Percentiles rank a stretch among this genome's conserved stretches.
phyloP scores from a whole-genome alignment of 2,797 vertebrate species.

The Vireo griseus region DNA sequence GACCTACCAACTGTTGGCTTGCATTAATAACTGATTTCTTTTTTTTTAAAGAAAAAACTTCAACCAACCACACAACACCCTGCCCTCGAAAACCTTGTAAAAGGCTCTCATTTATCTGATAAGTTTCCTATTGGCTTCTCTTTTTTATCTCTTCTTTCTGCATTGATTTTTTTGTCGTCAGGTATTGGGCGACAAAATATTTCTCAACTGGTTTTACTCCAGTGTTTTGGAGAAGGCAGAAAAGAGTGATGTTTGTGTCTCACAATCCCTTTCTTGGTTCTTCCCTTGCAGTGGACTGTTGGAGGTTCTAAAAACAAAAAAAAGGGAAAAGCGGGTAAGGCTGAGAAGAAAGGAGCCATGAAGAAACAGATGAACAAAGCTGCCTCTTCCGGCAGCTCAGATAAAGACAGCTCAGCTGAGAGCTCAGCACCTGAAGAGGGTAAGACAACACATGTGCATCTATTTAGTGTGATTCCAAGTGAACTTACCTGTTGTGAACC shows the following conservation, averaged over 20 bases:
- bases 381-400: conserved; percentile 93
- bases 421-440: conserved; percentile 97
- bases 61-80: neutral
- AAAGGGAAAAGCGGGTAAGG: conserved; percentile 90
- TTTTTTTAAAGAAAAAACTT: neutral
- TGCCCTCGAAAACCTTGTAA: neutral
- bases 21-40: neutral
- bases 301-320: conserved; percentile 97
- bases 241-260: neutral
- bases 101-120: neutral
- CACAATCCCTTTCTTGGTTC: neutral
- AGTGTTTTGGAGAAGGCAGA: neutral
- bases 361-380: conserved; percentile 90
- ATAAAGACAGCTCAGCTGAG: conserved; percentile 93
- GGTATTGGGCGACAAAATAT: neutral
- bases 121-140: neutral
- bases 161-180: neutral
- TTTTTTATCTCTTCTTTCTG: neutral
- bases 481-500: neutral
- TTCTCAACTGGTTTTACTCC: neutral
- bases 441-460: conserved; percentile 47
- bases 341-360: conserved; percentile 88
- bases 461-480: neutral
- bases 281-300: conserved; percentile 89
- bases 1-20: neutral